Base-by-base conservation (phyloP, 2,113 vertebrate genomes). In the Rissa tridactyla region DNA sequence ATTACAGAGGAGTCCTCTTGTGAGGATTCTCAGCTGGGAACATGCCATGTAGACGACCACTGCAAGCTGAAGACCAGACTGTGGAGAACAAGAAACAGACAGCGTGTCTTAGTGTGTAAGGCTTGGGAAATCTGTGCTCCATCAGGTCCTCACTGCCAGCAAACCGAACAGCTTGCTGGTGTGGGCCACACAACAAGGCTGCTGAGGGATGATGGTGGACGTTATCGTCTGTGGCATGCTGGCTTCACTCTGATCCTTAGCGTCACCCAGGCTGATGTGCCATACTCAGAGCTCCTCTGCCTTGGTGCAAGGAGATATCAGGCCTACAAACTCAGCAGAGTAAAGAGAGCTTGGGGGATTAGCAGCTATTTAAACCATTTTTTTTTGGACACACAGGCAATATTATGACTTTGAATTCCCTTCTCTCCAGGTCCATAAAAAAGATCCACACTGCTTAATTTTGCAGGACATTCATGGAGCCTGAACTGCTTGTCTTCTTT, bases 301-400 rank as follows among this genome's bases (percentile, higher is more conserved):
- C 11, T 18, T 14, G 32, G 58, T 77, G 23, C 25, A 6, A 7
- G 34, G 62, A 55, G 10, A 11, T 11, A 11, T 44, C 32, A 81
- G 10, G 27, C 44, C 44, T 46, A 14, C 5, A 32, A 66, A 14
- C 32, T 51, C 34, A 68, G 47, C 32, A 61, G 3, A 72, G 40
- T n/a, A 61, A 38, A 65, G n/a, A 38, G 18, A 44, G 3, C 11
- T 49, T 40, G 34, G 0, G 36, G 8, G 9, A 3, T 51, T 4
- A 15, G 52, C 1, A 6, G 3, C 29, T 34, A 27, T 52, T 65
- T 7, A 25, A 69, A 44, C 9, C 0, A 0, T 3, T 38, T 58
- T 64, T 30, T 55, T 58, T 65, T n/a, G 9, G 25, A n/a, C 42
- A 70, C 15, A 27, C 6, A 30, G 49, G 10, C 17, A 26, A 25